phyloP scores from a whole-genome alignment of 2,888 invertebrate genomes.

The Galeruca laticollis region DNA sequence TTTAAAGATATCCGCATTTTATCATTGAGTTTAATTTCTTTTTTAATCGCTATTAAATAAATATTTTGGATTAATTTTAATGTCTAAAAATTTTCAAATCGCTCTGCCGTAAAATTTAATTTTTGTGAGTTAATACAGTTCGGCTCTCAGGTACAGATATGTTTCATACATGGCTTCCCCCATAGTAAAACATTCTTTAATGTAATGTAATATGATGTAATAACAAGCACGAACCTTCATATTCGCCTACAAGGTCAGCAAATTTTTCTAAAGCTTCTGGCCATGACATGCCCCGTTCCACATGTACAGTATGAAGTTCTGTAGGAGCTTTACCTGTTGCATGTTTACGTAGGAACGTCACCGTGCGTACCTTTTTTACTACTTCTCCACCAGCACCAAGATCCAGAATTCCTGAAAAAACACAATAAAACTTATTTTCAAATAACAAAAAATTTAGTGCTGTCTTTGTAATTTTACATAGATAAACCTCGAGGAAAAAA shows the following conservation, averaged over 20 bases:
- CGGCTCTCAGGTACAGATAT: too few relatives aligned
- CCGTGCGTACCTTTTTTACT: conserved; percentile 85
- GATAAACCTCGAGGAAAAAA: too few relatives aligned
- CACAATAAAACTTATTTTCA: neutral
- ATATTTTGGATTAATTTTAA: too few relatives aligned
- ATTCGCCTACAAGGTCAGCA: conserved; percentile 77
- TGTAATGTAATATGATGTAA: neutral
- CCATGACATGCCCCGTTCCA: conserved; percentile 94
- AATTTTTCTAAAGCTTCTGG: conserved; percentile 87
- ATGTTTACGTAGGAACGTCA: conserved; percentile 88
- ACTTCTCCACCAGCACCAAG: conserved; percentile 95
- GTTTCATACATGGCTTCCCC: too few relatives aligned
- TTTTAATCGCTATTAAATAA: too few relatives aligned
- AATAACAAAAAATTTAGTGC: conserved; percentile 1
- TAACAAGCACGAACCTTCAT: conserved; percentile 79
- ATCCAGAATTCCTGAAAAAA: conserved; percentile 73
- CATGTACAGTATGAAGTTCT: conserved; percentile 92
- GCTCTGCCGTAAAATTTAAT: too few relatives aligned
- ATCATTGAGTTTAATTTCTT: too few relatives aligned
- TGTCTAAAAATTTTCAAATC: too few relatives aligned
- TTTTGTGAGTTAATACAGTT: too few relatives aligned
- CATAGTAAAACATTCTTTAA: too few relatives aligned
- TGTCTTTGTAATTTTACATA: too few relatives aligned
- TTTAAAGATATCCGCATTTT: too few relatives aligned
- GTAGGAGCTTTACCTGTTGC: conserved; percentile 94